Conservation (phyloP, 2,797 vertebrate genomes). For the Rhodeus uyekii region DNA sequence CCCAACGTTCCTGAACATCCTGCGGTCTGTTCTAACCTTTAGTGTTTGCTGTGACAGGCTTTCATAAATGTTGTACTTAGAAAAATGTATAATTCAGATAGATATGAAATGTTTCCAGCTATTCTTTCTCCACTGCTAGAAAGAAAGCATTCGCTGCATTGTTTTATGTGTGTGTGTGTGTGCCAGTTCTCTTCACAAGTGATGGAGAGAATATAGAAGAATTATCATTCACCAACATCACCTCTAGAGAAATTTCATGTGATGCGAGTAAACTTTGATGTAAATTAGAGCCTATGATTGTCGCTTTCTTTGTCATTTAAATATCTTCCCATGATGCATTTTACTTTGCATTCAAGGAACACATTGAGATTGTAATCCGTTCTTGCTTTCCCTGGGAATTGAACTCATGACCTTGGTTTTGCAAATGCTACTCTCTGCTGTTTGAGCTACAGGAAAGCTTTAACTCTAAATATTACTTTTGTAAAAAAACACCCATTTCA, state of each 20-base stretch:
- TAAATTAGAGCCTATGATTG: neutral
- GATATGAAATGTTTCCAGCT: constrained; percentile 35
- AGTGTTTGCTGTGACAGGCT: constrained; percentile 40
- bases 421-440: too few relatives aligned
- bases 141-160: constrained; percentile 15
- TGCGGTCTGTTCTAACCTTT: constrained; percentile 35
- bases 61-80: constrained; percentile 40
- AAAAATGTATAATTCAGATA: constrained; percentile 35
- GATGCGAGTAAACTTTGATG: neutral
- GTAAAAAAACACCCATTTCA: neutral
- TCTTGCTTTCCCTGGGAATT: too few relatives aligned
- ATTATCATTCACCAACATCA: constrained; percentile 37
- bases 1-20: neutral
- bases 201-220: constrained; percentile 5
- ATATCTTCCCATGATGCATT: neutral
- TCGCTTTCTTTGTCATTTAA: neutral
- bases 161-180: constrained; percentile 26
- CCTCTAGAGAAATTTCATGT: constrained; percentile 14
- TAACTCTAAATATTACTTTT: neutral
- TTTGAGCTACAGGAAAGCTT: too few relatives aligned
- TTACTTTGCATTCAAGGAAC: too few relatives aligned
- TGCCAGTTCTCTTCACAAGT: constrained; percentile 4
- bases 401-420: too few relatives aligned
- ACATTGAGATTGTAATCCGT: too few relatives aligned
- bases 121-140: constrained; percentile 5